phyloP scores from a whole-genome alignment of 2,113 vertebrate genomes.

The Cyprinus carpio region DNA sequence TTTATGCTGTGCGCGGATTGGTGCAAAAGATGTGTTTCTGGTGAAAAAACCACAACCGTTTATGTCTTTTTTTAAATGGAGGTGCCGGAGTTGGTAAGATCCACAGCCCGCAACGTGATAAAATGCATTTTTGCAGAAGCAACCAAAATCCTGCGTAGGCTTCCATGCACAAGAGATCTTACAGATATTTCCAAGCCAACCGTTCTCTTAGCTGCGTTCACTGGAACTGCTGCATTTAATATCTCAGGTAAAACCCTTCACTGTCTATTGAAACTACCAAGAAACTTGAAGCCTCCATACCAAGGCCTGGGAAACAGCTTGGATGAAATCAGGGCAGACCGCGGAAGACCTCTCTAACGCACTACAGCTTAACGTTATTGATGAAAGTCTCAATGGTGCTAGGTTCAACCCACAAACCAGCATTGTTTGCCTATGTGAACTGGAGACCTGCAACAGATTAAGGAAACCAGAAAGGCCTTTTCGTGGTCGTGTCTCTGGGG shows the following conservation, averaged over 20 bases:
- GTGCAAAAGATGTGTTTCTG: constrained; percentile 12
- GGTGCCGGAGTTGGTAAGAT: constrained; percentile 51
- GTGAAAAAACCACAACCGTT: constrained; percentile 43
- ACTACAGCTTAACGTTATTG: too few relatives aligned
- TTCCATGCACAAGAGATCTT: constrained; percentile 10
- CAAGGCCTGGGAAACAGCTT: too few relatives aligned
- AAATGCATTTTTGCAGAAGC: constrained; percentile 47
- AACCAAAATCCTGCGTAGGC: constrained; percentile 34
- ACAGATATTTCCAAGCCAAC: constrained; percentile 46
- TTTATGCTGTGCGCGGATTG: constrained; percentile 41
- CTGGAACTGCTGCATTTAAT: constrained; percentile 35
- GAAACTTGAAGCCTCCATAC: constrained; percentile 46
- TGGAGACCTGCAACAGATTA: too few relatives aligned
- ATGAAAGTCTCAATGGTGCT: too few relatives aligned
- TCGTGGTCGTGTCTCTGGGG: too few relatives aligned
- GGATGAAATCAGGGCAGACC: too few relatives aligned
- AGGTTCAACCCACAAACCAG: too few relatives aligned
- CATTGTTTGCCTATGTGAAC: too few relatives aligned
- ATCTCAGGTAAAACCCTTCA: too few relatives aligned
- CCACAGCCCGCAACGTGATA: constrained; percentile 46
- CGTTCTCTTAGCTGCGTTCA: constrained; percentile 43
- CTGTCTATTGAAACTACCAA: constrained; percentile 2
- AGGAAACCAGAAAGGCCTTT: too few relatives aligned
- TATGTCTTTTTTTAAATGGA: constrained; percentile 46
- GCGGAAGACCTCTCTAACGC: too few relatives aligned